Percentiles rank a stretch among this genome's conserved stretches.
Evolutionary conservation across 1,140 invertebrate genomes (phyloP).

Genomic region (Aleiodes sp.): DNA sequence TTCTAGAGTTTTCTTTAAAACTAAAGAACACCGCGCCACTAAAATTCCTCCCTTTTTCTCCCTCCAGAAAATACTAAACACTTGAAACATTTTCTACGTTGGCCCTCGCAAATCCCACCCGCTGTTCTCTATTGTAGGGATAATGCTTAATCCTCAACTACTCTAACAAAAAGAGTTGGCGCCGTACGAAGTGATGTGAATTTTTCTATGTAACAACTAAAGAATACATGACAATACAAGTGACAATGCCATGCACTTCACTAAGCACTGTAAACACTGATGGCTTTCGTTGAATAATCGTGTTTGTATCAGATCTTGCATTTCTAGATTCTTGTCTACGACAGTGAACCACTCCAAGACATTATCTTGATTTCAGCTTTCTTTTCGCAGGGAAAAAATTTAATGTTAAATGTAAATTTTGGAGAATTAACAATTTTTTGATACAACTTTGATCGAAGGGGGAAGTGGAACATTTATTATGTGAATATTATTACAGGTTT

Average conservation of each 20-base stretch:
- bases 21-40: not conserved
- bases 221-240: conserved; percentile 2
- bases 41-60: not conserved
- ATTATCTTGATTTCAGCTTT: not conserved
- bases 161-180: conserved; percentile 45
- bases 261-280: conserved; percentile 42
- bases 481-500: not conserved
- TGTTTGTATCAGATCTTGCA: conserved; percentile 11
- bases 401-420: too few species aligned
- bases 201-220: conserved; percentile 37
- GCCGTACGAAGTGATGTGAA: conserved; percentile 43
- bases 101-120: not conserved
- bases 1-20: not conserved
- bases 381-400: not conserved
- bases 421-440: too few species aligned
- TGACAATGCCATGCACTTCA: conserved; percentile 32
- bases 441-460: too few species aligned
- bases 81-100: conserved; percentile 2
- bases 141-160: conserved; percentile 39
- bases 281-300: conserved; percentile 31
- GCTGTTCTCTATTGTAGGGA: conserved; percentile 33
- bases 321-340: conserved; percentile 19
- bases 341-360: not conserved
- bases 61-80: too few species aligned
- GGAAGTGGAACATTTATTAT: too few species aligned